These are phyloP conservation scores for Hydrolagus affinis DNA, from an alignment of 2,113 vertebrate species.

Conservation along the genomic window DNA sequence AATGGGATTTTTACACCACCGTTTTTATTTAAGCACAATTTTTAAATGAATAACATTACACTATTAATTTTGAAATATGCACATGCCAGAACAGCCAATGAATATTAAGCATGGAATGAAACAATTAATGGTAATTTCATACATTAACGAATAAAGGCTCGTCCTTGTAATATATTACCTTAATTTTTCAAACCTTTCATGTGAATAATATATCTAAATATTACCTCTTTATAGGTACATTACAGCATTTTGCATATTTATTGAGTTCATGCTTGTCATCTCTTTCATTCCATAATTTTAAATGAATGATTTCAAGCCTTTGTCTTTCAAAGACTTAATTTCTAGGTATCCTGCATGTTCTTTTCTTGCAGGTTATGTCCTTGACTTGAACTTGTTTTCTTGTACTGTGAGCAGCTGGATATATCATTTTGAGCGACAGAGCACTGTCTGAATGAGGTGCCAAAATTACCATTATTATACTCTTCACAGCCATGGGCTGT, in stretches of 20 bases:
- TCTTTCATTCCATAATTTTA: neutral
- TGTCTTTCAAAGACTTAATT: neutral
- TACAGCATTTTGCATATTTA: neutral
- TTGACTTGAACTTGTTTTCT: conserved; percentile 16
- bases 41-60: too few relatives aligned
- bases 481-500: neutral
- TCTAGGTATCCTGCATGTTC: neutral
- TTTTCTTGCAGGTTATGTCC: conserved; percentile 3
- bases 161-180: neutral
- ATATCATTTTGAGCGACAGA: conserved; percentile 9
- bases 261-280: neutral
- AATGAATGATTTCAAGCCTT: neutral
- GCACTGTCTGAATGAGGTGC: neutral
- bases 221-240: neutral
- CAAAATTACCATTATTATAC: conserved; percentile 22
- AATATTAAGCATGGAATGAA: neutral
- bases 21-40: too few relatives aligned
- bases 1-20: too few relatives aligned
- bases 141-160: neutral
- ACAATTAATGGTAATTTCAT: neutral
- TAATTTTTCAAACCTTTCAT: neutral
- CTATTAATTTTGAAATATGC: too few relatives aligned
- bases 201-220: neutral
- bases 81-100: neutral
- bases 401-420: conserved; percentile 16